These are phyloP conservation scores for Fragum whitleyi DNA, from an alignment of 2,888 invertebrate species.

Conservation along the genomic window DNA sequence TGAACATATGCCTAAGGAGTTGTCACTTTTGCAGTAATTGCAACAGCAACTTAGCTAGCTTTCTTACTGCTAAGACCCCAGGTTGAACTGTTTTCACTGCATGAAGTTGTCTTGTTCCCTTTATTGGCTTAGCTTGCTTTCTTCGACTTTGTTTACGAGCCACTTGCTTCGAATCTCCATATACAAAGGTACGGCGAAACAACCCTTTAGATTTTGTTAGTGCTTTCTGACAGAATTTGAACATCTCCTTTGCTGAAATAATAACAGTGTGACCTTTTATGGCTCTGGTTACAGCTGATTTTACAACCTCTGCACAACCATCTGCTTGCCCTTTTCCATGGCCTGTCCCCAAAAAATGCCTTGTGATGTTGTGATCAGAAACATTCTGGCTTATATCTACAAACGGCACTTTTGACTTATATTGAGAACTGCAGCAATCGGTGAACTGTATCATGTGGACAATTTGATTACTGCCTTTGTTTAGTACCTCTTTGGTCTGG, in stretches of 20 bases:
- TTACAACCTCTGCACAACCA: constrained; percentile 31
- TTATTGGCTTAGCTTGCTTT: constrained; percentile 8
- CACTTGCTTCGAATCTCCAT: constrained; percentile 13
- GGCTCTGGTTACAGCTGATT: constrained; percentile 29
- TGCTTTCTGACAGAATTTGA: constrained; percentile 22
- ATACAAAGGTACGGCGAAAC: constrained; percentile 28
- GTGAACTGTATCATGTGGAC: constrained; percentile 31
- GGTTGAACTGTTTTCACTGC: constrained; percentile 17
- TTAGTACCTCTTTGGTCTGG: constrained; percentile 3
- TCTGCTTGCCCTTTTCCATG: constrained; percentile 46
- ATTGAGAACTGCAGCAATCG: constrained; percentile 36
- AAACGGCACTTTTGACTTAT: constrained; percentile 39
- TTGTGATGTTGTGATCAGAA: background rate
- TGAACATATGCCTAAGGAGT: background rate
- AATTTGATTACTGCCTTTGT: background rate
- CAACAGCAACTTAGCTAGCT: constrained; percentile 20
- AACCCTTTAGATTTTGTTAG: constrained; percentile 18
- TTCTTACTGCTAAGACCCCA: constrained; percentile 18
- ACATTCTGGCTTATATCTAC: background rate
- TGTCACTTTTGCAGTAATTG: constrained; percentile 5
- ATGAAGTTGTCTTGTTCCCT: constrained; percentile 23
- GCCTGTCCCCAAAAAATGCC: constrained; percentile 35
- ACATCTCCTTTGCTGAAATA: constrained; percentile 18
- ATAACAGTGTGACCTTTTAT: constrained; percentile 22
- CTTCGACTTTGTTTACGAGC: background rate